Evolutionary conservation across 2,797 vertebrate genomes (phyloP), one percentile per base, ranked within the genome.

Genomic region (Scleropages formosus): DNA sequence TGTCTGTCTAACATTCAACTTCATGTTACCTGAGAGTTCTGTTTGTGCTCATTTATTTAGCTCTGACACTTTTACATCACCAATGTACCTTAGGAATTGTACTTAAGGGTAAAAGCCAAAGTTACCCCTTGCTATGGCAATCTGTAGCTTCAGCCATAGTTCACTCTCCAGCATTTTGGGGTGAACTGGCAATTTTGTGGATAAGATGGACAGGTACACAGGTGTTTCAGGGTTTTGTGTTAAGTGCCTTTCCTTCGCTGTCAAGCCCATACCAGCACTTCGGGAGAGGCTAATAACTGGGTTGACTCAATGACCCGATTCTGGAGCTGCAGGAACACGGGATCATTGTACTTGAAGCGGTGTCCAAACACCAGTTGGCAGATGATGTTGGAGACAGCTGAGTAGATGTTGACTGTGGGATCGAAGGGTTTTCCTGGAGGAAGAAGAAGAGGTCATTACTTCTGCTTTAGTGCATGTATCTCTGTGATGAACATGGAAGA

Each of bases 351-450:
- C 39, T 85, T 75, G 73, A 82, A 85, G 1, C 82, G 77, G 8
- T 82, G 49, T 4, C 84, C 84, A 68, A 83, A 82, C 63, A 85
- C 84, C 51, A 85, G 76, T 3, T 77, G 74, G 69, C 77, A 82
- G 49, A 85, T 78, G 22, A 85, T 77, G 68, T 85, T 85, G 18
- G 84, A 81, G 20, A 83, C 82, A 49, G 81, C 76, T 0, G 77
- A 81, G 77, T 80, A 82, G 10, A 83, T 65, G 53, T 73, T 66
- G 4, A 70, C 4, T 3, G 59, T 77, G 49, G 80, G 78, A n/a
- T 82, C 63, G 67, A 83, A 85, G 4, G 79, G 72, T 27, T 69
- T 59, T 4, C 74, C 80, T 82, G 46, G 18, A 58, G 6, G 24
- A 62, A 24, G 62, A 3, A n/a, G 51, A 11, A 4, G 27, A 60